Conservation (phyloP, 2,888 invertebrate species). For the Eremobia ochroleuca region DNA sequence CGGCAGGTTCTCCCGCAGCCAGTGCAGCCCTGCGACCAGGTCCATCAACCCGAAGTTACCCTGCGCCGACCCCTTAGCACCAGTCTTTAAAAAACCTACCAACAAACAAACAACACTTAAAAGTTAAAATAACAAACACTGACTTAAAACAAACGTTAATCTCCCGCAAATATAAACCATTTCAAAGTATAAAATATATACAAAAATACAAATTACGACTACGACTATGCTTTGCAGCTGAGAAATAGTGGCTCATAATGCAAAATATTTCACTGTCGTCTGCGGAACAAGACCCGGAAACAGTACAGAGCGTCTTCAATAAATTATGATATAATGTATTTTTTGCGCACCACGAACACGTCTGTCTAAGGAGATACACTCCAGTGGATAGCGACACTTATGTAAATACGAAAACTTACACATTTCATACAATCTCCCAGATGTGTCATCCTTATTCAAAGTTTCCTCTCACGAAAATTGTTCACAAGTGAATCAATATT, state of each 20-base stretch:
- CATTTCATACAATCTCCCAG: slow-evolving; percentile 61
- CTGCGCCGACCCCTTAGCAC: slow-evolving; percentile 96
- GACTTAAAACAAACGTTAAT: slow-evolving; percentile 24
- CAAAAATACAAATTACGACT: slow-evolving; percentile 52
- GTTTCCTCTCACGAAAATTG: slow-evolving; percentile 57
- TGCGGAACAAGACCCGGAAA: slow-evolving; percentile 55
- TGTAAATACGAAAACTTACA: slow-evolving; percentile 61
- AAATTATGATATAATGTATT: slow-evolving; percentile 60
- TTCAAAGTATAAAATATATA: slow-evolving; percentile 40
- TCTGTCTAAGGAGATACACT: slow-evolving; percentile 45
- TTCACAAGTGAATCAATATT: slow-evolving; percentile 67
- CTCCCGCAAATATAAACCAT: slow-evolving; percentile 25
- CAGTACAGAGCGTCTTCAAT: slow-evolving; percentile 56
- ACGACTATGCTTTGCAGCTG: slow-evolving; percentile 42
- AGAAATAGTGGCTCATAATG: slow-evolving; percentile 63
- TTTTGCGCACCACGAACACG: slow-evolving; percentile 46
- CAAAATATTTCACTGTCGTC: slow-evolving; percentile 63
- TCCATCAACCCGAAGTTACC: slow-evolving; percentile 98
- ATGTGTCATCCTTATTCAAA: slow-evolving; percentile 66
- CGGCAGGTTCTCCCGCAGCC: slow-evolving; percentile 98
- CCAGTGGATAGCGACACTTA: slow-evolving; percentile 61
- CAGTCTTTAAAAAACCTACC: slow-evolving; percentile 97
- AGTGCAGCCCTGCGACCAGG: slow-evolving; percentile 98
- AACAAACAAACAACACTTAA: slow-evolving; percentile 65
- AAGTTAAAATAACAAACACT: slow-evolving; percentile 26